Evolutionary conservation across 2,888 invertebrate genomes (phyloP).

Genomic region (Mesoligia furuncula): DNA sequence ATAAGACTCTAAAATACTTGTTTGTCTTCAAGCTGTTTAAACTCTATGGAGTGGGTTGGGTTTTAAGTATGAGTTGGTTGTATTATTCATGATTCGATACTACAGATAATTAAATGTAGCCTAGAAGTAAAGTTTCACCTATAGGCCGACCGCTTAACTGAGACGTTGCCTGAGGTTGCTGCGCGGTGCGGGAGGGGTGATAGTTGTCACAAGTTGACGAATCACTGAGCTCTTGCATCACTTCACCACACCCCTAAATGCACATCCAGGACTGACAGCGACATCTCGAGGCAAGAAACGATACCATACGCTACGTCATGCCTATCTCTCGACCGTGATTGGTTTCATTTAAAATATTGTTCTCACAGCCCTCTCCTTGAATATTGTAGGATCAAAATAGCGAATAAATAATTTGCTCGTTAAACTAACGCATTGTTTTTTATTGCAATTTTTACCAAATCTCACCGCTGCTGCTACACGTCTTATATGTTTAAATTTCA

Average conservation of each 20-base stretch:
- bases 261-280: neutral
- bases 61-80: neutral
- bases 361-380: neutral
- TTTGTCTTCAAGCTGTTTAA: slow-evolving; percentile 5
- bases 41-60: neutral
- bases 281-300: neutral
- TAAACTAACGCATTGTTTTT: neutral
- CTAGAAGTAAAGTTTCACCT: neutral
- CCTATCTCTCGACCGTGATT: no score
- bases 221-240: no score
- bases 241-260: neutral
- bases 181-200: no score
- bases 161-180: no score
- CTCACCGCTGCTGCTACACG: neutral
- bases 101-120: neutral
- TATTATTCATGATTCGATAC: neutral
- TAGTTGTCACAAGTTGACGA: no score
- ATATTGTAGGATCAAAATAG: neutral
- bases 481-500: neutral
- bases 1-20: slow-evolving; percentile 27
- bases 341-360: neutral
- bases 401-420: neutral
- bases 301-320: neutral
- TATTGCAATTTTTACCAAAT: neutral
- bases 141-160: no score